Conservation (phyloP, 2,113 vertebrate species). For the Chionomys nivalis region DNA sequence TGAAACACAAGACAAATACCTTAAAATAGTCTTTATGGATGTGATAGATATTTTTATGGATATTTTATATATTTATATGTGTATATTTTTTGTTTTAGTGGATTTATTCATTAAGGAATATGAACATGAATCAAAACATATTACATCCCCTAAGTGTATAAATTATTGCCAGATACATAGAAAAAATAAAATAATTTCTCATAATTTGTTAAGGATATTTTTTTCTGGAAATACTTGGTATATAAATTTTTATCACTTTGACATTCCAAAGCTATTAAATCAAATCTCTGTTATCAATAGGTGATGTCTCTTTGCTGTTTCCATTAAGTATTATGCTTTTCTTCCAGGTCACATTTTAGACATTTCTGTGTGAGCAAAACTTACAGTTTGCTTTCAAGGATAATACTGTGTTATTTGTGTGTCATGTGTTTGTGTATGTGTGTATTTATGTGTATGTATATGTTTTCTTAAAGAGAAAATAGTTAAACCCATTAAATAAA, state of each 20-base stretch:
- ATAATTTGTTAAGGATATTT: too few relatives aligned
- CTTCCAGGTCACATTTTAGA: too few relatives aligned
- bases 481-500: not conserved
- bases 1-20: not conserved
- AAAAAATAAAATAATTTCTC: too few relatives aligned
- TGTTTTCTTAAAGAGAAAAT: not conserved
- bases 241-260: too few relatives aligned
- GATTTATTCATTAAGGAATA: not conserved
- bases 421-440: too few relatives aligned
- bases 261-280: too few relatives aligned
- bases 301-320: too few relatives aligned
- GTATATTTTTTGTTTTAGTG: not conserved
- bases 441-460: not conserved
- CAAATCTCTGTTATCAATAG: too few relatives aligned
- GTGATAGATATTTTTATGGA: not conserved
- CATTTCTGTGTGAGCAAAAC: not conserved
- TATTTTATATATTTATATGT: not conserved
- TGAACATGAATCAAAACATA: not conserved
- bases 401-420: not conserved
- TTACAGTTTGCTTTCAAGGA: not conserved
- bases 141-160: not conserved
- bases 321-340: too few relatives aligned
- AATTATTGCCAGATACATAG: too few relatives aligned
- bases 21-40: not conserved
- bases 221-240: too few relatives aligned